These are phyloP conservation scores for Oncorhynchus gorbuscha DNA, from an alignment of 2,113 vertebrate genomes.

Conservation along the genomic window DNA sequence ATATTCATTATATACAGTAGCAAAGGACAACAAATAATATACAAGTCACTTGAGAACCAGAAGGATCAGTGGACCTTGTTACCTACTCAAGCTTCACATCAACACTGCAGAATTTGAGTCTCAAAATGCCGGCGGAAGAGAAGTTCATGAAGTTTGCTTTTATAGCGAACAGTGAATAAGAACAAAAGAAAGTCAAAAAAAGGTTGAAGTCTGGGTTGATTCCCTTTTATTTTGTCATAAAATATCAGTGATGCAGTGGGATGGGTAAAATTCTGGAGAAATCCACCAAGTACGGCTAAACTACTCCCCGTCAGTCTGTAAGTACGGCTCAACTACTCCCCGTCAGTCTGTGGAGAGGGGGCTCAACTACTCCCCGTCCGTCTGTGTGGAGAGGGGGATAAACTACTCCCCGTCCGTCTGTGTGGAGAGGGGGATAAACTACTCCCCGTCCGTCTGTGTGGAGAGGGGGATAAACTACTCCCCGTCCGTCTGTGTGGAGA, in stretches of 20 bases:
- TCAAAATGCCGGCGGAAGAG: too few species aligned
- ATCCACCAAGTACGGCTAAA: too few species aligned
- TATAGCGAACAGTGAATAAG: too few species aligned
- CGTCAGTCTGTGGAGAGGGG: background rate
- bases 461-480: background rate
- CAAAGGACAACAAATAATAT: constrained; percentile 55
- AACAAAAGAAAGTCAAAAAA: too few species aligned
- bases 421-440: background rate
- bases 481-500: background rate
- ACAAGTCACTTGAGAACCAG: constrained; percentile 49
- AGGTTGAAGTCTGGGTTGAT: too few species aligned
- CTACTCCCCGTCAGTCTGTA: background rate
- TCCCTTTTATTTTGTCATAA: too few species aligned
- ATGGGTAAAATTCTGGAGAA: too few species aligned
- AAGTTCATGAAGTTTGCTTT: too few species aligned
- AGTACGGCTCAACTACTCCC: too few species aligned
- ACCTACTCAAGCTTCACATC: background rate
- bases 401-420: background rate
- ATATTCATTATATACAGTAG: constrained; percentile 79
- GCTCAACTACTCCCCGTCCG: too few species aligned
- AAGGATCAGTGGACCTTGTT: background rate
- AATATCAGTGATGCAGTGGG: too few species aligned
- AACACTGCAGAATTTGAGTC: too few species aligned
- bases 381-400: background rate
- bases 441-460: background rate